phyloP scores from a whole-genome alignment of 1,140 invertebrate species.

The Drosophila sp. region DNA sequence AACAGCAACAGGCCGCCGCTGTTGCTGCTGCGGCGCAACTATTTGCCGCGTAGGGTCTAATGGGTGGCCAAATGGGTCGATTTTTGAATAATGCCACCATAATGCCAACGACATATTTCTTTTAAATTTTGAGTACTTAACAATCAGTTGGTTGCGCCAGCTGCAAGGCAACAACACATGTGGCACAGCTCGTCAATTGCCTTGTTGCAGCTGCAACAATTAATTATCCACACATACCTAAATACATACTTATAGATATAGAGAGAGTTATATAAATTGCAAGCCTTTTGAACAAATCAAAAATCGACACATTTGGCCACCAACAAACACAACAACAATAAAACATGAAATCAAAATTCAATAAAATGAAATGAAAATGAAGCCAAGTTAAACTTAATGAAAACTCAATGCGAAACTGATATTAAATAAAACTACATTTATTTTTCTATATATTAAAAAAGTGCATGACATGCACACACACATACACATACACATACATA shows the following conservation, averaged over 20 bases:
- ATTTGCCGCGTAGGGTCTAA: constrained; percentile 82
- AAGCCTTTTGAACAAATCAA: constrained; percentile 24
- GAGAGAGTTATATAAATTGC: neutral
- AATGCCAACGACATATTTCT: constrained; percentile 82
- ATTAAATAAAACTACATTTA: constrained; percentile 71
- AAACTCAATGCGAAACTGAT: constrained; percentile 57
- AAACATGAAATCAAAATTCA: constrained; percentile 37
- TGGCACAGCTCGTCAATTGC: constrained; percentile 42
- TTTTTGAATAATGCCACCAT: constrained; percentile 84
- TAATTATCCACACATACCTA: no score
- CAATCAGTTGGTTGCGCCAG: constrained; percentile 59
- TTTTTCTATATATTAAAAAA: constrained; percentile 64
- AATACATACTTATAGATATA: neutral
- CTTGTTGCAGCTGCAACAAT: constrained; percentile 56
- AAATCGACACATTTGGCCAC: constrained; percentile 78
- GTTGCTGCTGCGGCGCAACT: constrained; percentile 74
- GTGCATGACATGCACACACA: constrained; percentile 24
- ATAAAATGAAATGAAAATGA: constrained; percentile 25
- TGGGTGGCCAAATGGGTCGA: constrained; percentile 84
- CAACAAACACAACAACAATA: constrained; percentile 13
- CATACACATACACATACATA: constrained; percentile 19
- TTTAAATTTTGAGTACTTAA: constrained; percentile 48
- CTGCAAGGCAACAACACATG: constrained; percentile 45
- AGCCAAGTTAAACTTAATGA: constrained; percentile 67
- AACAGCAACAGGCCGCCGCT: constrained; percentile 67